A percentile compares a stretch with the other conserved stretches of the same genome.
Evolutionary conservation across 2,113 vertebrate genomes (phyloP).

Genomic region (Gymnocephalus cernua): DNA sequence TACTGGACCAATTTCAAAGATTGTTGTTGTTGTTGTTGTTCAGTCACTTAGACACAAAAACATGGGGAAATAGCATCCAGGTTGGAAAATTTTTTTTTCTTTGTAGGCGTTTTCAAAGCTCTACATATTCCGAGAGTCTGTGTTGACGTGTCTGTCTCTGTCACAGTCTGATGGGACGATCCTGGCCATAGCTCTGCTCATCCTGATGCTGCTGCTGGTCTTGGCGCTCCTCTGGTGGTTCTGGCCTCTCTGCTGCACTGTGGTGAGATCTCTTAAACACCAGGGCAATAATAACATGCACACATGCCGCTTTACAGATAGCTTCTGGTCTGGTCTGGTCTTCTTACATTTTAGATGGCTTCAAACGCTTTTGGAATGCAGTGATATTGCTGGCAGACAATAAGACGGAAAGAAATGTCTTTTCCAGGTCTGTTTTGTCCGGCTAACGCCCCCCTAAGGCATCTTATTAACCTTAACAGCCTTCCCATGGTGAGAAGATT

Average conservation of each 20-base stretch:
- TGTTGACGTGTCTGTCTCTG: conserved; percentile 62
- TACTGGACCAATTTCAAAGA: too few relatives aligned
- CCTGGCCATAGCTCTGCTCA: conserved; percentile 93
- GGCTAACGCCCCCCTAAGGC: conserved; percentile 15
- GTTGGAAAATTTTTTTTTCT: too few relatives aligned
- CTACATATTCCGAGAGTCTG: conserved; percentile 10
- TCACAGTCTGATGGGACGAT: conserved; percentile 96
- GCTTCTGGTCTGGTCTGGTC: neutral
- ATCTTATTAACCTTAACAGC: conserved; percentile 49
- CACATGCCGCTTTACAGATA: conserved; percentile 18
- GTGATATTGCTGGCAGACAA: neutral
- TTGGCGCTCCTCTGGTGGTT: conserved; percentile 98
- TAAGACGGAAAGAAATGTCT: conserved; percentile 16
- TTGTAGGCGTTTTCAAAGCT: too few relatives aligned
- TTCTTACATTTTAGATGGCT: neutral
- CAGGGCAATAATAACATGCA: conserved; percentile 15
- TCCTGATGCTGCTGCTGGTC: conserved; percentile 93
- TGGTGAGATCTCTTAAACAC: conserved; percentile 88
- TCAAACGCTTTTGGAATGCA: conserved; percentile 34
- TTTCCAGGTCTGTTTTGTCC: conserved; percentile 41
- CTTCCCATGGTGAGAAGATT: conserved; percentile 26
- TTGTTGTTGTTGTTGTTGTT: too few relatives aligned
- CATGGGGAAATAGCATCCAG: too few relatives aligned
- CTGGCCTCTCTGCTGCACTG: conserved; percentile 99
- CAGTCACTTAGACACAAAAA: too few relatives aligned